Evolutionary conservation across 2,888 invertebrate species (phyloP).

Genomic region (Empis stercorea): DNA sequence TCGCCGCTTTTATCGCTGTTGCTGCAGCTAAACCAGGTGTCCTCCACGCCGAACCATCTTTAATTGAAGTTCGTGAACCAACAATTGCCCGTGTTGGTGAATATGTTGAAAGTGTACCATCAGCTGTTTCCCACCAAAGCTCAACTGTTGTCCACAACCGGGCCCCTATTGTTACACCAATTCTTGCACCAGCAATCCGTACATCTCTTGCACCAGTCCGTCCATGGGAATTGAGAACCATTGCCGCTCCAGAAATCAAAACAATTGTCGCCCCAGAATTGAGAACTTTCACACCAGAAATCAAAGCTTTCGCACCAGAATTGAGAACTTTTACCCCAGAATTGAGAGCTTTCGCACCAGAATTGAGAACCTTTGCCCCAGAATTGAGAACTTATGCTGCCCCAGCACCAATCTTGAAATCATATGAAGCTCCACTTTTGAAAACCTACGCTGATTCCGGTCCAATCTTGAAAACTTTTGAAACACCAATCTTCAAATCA

Average conservation of each 20-base stretch:
- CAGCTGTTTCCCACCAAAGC: conserved; percentile 43
- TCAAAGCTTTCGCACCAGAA: conserved; percentile 15
- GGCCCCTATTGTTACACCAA: conserved; percentile 26
- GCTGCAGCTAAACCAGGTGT: conserved; percentile 13
- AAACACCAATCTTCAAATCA: too few species aligned
- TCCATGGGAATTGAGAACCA: neutral
- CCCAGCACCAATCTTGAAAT: neutral
- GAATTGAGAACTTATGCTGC: conserved; percentile 2
- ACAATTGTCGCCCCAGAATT: conserved; percentile 8
- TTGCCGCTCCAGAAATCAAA: conserved; percentile 18
- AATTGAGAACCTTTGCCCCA: neutral
- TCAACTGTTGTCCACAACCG: conserved; percentile 40
- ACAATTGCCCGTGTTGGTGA: conserved; percentile 28
- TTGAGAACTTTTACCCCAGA: conserved; percentile 15
- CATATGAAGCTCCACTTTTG: neutral
- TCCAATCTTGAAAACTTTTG: too few species aligned
- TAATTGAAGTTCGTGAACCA: conserved; percentile 22
- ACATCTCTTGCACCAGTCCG: conserved; percentile 14
- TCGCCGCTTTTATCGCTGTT: conserved; percentile 42
- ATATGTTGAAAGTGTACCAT: conserved; percentile 30
- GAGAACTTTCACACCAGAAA: neutral
- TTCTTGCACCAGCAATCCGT: conserved; percentile 22
- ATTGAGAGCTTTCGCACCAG: too few species aligned
- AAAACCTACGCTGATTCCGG: neutral
- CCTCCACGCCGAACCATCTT: conserved; percentile 5